Evolutionary conservation across 64 coral and sea anemone genomes (phyloP).

Genomic region (Catalaphyllia jardinei): DNA sequence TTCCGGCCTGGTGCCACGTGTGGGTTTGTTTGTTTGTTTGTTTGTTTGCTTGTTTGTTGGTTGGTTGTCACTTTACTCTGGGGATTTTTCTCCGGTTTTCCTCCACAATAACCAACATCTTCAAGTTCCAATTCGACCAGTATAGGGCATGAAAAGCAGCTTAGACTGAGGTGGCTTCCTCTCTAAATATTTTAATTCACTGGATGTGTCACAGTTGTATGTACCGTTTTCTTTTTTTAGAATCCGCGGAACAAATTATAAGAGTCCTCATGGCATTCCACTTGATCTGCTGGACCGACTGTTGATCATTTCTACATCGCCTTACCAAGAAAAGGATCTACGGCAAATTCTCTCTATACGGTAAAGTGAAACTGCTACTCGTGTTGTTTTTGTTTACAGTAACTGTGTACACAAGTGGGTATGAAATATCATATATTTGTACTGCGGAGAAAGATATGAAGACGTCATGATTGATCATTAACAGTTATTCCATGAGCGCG

Average conservation of each 20-base stretch:
- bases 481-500: too few species aligned
- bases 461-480: too few species aligned
- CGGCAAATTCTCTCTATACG: slow-evolving; percentile 93
- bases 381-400: not conserved
- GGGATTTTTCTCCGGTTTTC: too few species aligned
- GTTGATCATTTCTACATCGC: slow-evolving; percentile 92
- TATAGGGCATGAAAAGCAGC: too few species aligned
- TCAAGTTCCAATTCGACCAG: too few species aligned
- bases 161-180: not conserved
- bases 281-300: slow-evolving; percentile 93
- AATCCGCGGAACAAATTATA: slow-evolving; percentile 99
- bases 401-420: not conserved
- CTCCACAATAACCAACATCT: too few species aligned
- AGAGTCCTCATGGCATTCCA: slow-evolving; percentile 97
- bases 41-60: too few species aligned
- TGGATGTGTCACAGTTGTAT: not conserved
- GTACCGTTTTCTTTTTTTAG: slow-evolving; percentile 24
- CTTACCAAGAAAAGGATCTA: slow-evolving; percentile 95
- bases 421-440: too few species aligned
- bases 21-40: too few species aligned
- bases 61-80: too few species aligned
- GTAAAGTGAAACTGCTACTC: slow-evolving; percentile 8
- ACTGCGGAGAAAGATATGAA: too few species aligned
- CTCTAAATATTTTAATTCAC: not conserved
- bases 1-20: too few species aligned